phyloP scores from a whole-genome alignment of 2,797 vertebrate species.

The Myotis pilosus region DNA sequence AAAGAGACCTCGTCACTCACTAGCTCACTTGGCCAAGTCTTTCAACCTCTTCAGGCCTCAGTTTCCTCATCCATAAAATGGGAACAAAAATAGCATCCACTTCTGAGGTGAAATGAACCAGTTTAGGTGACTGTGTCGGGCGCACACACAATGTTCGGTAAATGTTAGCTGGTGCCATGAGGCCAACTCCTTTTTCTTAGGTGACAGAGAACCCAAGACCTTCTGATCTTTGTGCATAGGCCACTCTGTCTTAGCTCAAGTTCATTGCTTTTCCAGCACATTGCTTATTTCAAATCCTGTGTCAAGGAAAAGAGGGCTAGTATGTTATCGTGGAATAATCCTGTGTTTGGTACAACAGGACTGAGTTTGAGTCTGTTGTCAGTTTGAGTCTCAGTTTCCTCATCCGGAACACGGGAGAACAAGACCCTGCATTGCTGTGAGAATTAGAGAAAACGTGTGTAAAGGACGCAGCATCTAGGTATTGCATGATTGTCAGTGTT shows the following conservation, averaged over 20 bases:
- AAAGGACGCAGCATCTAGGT: not conserved
- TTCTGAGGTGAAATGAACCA: not conserved
- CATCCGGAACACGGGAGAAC: not conserved
- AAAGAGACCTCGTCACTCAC: not conserved
- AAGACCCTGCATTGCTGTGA: not conserved
- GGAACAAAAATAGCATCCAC: not conserved
- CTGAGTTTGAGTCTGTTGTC: not conserved
- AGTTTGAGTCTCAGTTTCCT: not conserved
- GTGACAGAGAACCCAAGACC: not conserved
- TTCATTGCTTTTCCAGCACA: not conserved
- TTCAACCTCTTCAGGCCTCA: not conserved
- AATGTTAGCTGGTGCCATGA: not conserved
- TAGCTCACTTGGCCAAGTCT: not conserved
- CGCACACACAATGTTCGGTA: not conserved
- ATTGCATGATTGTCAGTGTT: not conserved
- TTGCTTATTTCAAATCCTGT: not conserved
- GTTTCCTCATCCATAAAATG: not conserved
- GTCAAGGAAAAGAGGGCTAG: not conserved
- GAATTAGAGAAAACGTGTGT: not conserved
- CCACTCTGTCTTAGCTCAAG: not conserved
- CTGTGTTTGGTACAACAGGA: not conserved
- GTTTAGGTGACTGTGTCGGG: not conserved
- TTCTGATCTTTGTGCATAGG: not conserved
- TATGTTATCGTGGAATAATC: not conserved
- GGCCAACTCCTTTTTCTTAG: not conserved